A percentile compares a stretch with the other conserved stretches of the same genome.
Conservation (phyloP, 2,888 invertebrate species). For the Cerastis rubricosa region DNA sequence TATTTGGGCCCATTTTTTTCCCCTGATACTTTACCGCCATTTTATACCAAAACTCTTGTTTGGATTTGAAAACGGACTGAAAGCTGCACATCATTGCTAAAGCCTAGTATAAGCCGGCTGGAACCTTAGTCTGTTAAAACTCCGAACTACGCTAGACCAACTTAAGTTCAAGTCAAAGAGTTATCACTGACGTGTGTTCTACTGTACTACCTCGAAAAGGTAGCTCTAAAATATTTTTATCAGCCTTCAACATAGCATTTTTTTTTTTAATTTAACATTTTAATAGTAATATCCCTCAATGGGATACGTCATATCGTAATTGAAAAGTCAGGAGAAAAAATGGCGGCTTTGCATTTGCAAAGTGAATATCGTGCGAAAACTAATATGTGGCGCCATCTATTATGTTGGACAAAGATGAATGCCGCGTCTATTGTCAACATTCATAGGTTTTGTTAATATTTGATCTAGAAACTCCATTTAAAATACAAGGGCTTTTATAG, state of each 20-base stretch:
- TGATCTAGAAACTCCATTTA: conserved; percentile 3
- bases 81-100: too few species aligned
- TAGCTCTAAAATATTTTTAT: background rate
- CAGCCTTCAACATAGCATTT: accelerated
- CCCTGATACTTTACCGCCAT: too few species aligned
- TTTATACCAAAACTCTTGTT: background rate
- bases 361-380: background rate
- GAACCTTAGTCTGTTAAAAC: background rate
- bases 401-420: conserved; percentile 44
- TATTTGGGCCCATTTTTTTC: too few species aligned
- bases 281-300: background rate
- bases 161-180: background rate
- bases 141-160: too few species aligned
- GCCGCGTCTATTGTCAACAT: conserved; percentile 28
- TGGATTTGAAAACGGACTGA: too few species aligned
- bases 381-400: conserved; percentile 35
- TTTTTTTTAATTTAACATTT: background rate
- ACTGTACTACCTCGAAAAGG: background rate
- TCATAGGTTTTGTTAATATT: conserved; percentile 22
- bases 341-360: conserved; percentile 13
- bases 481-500: background rate
- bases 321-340: conserved; percentile 10
- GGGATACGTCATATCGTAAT: background rate
- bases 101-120: too few species aligned
- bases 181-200: background rate